These are phyloP conservation scores for Lamellibrachia luymesi DNA, from an alignment of 1,140 invertebrate species.

Conservation along the genomic window DNA sequence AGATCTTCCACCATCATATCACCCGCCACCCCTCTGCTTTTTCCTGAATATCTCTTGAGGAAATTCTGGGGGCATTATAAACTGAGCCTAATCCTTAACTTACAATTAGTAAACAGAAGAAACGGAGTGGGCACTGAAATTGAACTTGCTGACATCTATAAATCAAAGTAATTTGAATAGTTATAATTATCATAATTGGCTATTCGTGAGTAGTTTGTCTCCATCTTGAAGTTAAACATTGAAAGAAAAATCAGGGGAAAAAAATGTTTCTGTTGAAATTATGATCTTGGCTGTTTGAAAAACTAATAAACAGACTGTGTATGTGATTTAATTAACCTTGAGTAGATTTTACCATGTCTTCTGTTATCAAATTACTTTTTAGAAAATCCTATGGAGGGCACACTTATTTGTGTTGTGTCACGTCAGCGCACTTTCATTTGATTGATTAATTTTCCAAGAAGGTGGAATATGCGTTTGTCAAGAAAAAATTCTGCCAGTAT, in stretches of 20 bases:
- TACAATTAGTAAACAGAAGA: neutral
- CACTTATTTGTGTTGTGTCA: neutral
- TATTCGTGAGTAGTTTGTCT: neutral
- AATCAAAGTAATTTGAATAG: neutral
- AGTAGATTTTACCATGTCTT: neutral
- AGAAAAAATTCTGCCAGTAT: neutral
- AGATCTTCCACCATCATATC: neutral
- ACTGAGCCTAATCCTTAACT: neutral
- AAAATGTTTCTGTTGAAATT: neutral
- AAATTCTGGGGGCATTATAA: neutral
- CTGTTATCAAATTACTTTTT: neutral
- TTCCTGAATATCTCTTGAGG: neutral
- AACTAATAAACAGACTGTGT: neutral
- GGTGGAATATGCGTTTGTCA: neutral
- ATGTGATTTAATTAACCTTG: neutral
- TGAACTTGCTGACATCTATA: neutral
- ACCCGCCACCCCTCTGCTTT: neutral
- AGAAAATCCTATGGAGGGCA: neutral
- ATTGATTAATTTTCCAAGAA: neutral
- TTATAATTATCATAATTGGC: neutral
- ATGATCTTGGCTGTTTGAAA: neutral
- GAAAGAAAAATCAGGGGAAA: neutral
- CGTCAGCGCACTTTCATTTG: neutral
- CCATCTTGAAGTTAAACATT: neutral
- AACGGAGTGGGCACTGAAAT: neutral